Evolutionary conservation across 2,797 vertebrate species (phyloP).

Genomic region (Lutra lutra): DNA sequence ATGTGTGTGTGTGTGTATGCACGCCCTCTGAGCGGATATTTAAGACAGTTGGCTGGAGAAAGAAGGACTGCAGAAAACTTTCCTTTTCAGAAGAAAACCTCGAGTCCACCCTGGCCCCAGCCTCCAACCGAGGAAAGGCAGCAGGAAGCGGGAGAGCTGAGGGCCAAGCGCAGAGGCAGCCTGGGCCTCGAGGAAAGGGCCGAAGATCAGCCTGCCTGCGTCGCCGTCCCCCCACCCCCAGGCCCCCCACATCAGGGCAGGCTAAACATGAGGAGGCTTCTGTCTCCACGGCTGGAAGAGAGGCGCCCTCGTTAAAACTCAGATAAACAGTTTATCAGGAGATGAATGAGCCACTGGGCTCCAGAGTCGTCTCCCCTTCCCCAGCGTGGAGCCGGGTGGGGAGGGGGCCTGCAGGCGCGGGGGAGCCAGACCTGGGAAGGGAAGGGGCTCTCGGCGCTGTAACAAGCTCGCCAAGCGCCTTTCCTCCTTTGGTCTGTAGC

Average conservation of each 20-base stretch:
- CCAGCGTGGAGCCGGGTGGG: conserved; percentile 74
- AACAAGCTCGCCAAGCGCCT: neutral
- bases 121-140: neutral
- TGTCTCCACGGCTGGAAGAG: conserved; percentile 89
- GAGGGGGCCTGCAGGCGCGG: conserved; percentile 56
- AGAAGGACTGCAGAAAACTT: neutral
- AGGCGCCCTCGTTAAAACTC: conserved; percentile 92
- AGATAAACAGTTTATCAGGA: conserved; percentile 92
- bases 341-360: conserved; percentile 87
- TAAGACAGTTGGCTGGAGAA: neutral
- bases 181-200: neutral
- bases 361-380: conserved; percentile 87
- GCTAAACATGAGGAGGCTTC: conserved; percentile 89
- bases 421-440: conserved; percentile 24
- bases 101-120: neutral
- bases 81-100: neutral
- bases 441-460: neutral
- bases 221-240: conserved; percentile 77
- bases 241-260: conserved; percentile 84
- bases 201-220: neutral
- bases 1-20: neutral
- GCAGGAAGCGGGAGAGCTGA: neutral
- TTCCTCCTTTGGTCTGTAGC: conserved; percentile 27
- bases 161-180: neutral
- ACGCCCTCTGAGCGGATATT: neutral